Percentiles rank a stretch among this genome's conserved stretches.
Conservation (phyloP, 2,797 vertebrate genomes). For the Rhynchonycteris naso region DNA sequence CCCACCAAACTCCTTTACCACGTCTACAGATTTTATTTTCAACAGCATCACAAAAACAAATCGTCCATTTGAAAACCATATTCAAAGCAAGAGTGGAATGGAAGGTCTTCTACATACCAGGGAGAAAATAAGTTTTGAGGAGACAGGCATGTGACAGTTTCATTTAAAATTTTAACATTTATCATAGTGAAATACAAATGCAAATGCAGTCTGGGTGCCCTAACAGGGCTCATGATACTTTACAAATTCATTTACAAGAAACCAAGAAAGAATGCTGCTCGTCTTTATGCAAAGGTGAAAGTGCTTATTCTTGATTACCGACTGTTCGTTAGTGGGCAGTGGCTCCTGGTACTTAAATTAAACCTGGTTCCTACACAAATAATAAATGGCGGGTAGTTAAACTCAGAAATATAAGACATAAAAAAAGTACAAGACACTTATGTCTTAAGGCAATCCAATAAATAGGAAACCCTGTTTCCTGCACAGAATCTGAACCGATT, state of each 20-base stretch:
- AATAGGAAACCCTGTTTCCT: background rate
- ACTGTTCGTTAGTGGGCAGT: background rate
- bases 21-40: background rate
- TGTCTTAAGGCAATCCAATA: background rate
- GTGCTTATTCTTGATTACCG: background rate
- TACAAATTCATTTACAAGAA: background rate
- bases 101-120: background rate
- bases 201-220: background rate
- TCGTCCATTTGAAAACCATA: background rate
- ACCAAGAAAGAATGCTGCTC: background rate
- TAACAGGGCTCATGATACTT: background rate
- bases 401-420: background rate
- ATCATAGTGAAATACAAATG: background rate
- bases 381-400: background rate
- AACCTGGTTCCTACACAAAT: background rate
- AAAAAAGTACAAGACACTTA: background rate
- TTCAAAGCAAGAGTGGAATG: slow-evolving; percentile 21
- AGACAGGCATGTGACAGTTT: background rate
- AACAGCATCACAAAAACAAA: slow-evolving; percentile 12
- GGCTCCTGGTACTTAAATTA: background rate
- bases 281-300: background rate
- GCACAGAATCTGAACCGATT: background rate
- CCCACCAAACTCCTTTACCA: background rate
- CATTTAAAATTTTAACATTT: background rate
- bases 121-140: background rate